Base-by-base conservation (phyloP, 2,113 vertebrate genomes). In the Thamnaconus septentrionalis region DNA sequence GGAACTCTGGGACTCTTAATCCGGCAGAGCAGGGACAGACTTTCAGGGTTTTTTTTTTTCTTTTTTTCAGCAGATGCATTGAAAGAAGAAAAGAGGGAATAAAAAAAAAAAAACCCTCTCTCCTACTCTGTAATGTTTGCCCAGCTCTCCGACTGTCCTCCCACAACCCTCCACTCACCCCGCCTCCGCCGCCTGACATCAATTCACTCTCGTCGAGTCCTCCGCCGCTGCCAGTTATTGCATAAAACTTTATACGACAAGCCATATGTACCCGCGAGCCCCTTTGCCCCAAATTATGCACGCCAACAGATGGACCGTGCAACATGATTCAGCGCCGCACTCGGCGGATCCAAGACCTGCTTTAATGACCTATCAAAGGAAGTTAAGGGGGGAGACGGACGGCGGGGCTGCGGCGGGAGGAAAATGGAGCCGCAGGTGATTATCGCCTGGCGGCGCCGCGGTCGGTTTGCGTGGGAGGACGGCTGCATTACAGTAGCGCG, bases 281-380 rank as follows among this genome's bases (percentile, higher is more conserved):
- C 85, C 60, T 76, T 68, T 82, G 87, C 64, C 80, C 82, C 71
- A 82, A 84, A 90, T 89, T 81, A 89, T 69, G 71, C 69, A 71
- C 74, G 74, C 73, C 81, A 80, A 83, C 83, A 85, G 85, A 90
- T 89, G 87, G 85, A 88, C 83, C 62, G 77, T 73, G 73, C 10
- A 60, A 84, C 80, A 81, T 89, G 84, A 89, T 87, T 86, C 88
- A 87, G 59, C 89, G 81, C 74, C 84, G 85, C 74, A 81, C 84
- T 85, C 75, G 75, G 62, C 81, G 75, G 84, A 78, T 88, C 84
- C 80, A 85, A 84, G 84, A 80, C 83, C 53, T 31, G 40, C 59
- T 87, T 88, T 85, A 90, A 90, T 85, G 87, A 88, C 83, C 86
- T 88, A 87, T 88, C 85, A 71, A 58, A 59, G 76, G 71, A 89